phyloP scores from a whole-genome alignment of 2,888 invertebrate species.

The Tortricodes alternella region DNA sequence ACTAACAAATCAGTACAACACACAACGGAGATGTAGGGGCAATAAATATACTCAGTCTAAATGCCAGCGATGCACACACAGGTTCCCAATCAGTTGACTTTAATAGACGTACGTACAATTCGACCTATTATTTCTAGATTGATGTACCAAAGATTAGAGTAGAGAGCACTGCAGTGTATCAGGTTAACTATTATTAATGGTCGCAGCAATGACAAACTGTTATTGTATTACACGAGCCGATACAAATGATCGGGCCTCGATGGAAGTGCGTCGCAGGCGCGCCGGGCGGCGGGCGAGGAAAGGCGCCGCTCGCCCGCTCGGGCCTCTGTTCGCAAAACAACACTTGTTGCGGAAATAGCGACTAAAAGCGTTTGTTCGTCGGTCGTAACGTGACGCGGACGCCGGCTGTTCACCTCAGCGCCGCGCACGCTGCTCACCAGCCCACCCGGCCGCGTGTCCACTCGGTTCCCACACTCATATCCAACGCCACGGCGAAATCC shows the following conservation, averaged over 20 bases:
- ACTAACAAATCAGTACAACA: no score
- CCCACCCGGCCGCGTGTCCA: slow-evolving; percentile 40
- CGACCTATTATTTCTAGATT: no score
- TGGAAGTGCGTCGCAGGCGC: slow-evolving; percentile 11
- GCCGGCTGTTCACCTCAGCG: slow-evolving; percentile 58
- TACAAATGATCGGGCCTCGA: slow-evolving; percentile 23
- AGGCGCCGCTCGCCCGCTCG: slow-evolving; percentile 55
- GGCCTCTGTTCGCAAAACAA: slow-evolving; percentile 78
- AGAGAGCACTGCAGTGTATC: no score
- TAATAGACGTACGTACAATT: no score
- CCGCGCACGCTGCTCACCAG: slow-evolving; percentile 24
- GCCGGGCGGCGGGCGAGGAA: slow-evolving; percentile 33
- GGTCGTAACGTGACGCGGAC: slow-evolving; percentile 45
- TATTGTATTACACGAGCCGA: slow-evolving; percentile 11
- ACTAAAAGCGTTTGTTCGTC: slow-evolving; percentile 65
- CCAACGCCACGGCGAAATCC: slow-evolving; percentile 11
- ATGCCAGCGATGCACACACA: no score
- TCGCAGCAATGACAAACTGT: slow-evolving; percentile 7
- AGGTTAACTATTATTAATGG: slow-evolving; percentile 24
- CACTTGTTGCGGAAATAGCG: slow-evolving; percentile 81
- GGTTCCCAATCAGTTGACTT: no score
- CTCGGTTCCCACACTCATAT: slow-evolving; percentile 38
- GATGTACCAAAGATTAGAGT: neutral
- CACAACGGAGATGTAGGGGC: no score
- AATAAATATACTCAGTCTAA: no score